A percentile compares a stretch with the other conserved stretches of the same genome.
Evolutionary conservation across 2,888 invertebrate species (phyloP).

Genomic region (Oxytorus armatus): DNA sequence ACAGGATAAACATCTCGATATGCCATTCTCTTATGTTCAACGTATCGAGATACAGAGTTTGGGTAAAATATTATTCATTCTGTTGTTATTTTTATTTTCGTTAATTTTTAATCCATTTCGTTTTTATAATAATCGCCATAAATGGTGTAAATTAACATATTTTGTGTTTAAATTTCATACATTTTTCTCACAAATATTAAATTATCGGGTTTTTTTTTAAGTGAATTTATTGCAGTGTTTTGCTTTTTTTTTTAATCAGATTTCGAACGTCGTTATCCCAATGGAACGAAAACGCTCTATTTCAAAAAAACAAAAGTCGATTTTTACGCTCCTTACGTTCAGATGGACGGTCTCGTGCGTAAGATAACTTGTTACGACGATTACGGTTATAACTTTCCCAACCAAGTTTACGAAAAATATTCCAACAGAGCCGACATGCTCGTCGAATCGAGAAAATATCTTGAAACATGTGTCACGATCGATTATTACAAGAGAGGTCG

Average conservation of each 20-base stretch:
- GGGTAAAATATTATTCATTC: conserved; percentile 80
- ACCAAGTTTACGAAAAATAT: conserved; percentile 78
- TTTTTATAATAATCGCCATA: too few species aligned
- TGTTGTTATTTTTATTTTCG: background rate
- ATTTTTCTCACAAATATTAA: background rate
- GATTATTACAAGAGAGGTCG: conserved; percentile 89
- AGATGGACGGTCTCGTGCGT: conserved; percentile 90
- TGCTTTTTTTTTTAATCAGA: too few species aligned
- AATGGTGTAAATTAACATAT: too few species aligned
- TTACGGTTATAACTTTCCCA: conserved; percentile 85
- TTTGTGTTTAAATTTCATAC: too few species aligned
- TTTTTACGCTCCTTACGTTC: conserved; percentile 91
- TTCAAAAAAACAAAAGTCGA: conserved; percentile 92
- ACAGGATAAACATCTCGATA: conserved; percentile 89
- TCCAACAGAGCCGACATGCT: conserved; percentile 89
- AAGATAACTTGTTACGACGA: conserved; percentile 87
- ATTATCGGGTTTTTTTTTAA: conserved; percentile 35
- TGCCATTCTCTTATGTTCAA: conserved; percentile 91
- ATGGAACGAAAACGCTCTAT: conserved; percentile 88
- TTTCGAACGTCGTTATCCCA: conserved; percentile 90
- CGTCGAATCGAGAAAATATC: conserved; percentile 85
- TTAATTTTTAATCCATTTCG: too few species aligned
- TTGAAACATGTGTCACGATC: conserved; percentile 85
- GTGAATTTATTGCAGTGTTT: background rate
- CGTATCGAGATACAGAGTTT: conserved; percentile 87